Evolutionary conservation across 1,140 invertebrate species (phyloP).

Genomic region (Carcinoscorpius rotundicauda): DNA sequence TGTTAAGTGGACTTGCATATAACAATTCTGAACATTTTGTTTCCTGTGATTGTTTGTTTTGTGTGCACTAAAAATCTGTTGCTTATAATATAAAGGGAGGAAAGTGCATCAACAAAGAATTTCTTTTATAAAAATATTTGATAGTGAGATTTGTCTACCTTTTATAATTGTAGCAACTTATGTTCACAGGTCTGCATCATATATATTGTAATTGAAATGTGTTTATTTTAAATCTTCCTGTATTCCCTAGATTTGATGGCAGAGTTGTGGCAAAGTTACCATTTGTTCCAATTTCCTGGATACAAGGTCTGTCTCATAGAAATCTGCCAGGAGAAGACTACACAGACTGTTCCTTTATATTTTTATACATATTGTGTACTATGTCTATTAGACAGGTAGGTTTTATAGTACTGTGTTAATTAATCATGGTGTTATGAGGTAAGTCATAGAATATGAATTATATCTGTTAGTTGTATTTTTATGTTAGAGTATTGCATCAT

Average conservation of each 20-base stretch:
- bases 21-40: too few relatives aligned
- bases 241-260: constrained; percentile 77
- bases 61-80: too few relatives aligned
- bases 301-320: constrained; percentile 92
- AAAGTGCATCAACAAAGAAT: too few relatives aligned
- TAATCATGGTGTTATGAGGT: not conserved
- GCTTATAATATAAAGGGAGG: too few relatives aligned
- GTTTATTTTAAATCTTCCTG: constrained; percentile 7
- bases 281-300: constrained; percentile 89
- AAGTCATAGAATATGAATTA: not conserved
- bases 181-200: not conserved
- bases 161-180: not conserved
- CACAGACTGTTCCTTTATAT: constrained; percentile 99
- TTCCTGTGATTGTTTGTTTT: too few relatives aligned
- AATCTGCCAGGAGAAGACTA: constrained; percentile 93
- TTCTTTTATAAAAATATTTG: too few relatives aligned
- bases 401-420: not conserved
- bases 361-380: constrained; percentile 96
- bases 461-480: not conserved
- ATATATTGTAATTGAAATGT: constrained; percentile 4
- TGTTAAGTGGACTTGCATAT: too few relatives aligned
- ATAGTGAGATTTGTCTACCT: not conserved
- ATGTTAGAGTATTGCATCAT: not conserved
- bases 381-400: constrained; percentile 91
- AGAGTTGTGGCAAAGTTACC: constrained; percentile 93